phyloP scores from a whole-genome alignment of 2,113 vertebrate genomes.

The Zingel zingel region DNA sequence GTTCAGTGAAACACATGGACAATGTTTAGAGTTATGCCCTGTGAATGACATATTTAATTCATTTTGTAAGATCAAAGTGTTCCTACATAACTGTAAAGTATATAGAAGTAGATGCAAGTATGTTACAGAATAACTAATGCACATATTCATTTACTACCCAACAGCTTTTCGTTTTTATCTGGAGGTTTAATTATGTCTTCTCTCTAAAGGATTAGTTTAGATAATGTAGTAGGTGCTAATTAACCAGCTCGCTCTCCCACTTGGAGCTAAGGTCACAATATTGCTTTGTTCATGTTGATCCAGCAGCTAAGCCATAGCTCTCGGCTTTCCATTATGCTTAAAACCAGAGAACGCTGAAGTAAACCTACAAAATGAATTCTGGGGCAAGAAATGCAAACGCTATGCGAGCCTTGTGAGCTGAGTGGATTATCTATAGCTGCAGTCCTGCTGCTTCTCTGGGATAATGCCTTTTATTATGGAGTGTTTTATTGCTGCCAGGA shows the following conservation, averaged over 20 bases:
- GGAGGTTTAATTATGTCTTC: constrained; percentile 61
- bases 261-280: constrained; percentile 58
- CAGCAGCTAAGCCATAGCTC: constrained; percentile 59
- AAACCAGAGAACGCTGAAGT: constrained; percentile 67
- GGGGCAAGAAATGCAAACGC: constrained; percentile 76
- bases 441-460: constrained; percentile 77
- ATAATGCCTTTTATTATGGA: constrained; percentile 84
- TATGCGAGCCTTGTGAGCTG: constrained; percentile 68
- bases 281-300: constrained; percentile 66
- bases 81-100: background rate
- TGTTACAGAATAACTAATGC: constrained; percentile 5
- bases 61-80: background rate
- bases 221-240: constrained; percentile 67
- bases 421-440: constrained; percentile 82
- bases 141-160: constrained; percentile 38
- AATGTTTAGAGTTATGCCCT: constrained; percentile 18
- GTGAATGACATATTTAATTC: constrained; percentile 26
- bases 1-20: constrained; percentile 37
- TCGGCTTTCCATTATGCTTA: constrained; percentile 63
- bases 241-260: constrained; percentile 61
- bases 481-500: constrained; percentile 85
- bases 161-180: constrained; percentile 51
- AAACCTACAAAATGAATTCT: constrained; percentile 76
- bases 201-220: constrained; percentile 65
- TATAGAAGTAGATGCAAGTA: background rate